These are phyloP conservation scores for Crocallis elinguaria DNA, from an alignment of 2,888 invertebrate genomes.

Conservation along the genomic window DNA sequence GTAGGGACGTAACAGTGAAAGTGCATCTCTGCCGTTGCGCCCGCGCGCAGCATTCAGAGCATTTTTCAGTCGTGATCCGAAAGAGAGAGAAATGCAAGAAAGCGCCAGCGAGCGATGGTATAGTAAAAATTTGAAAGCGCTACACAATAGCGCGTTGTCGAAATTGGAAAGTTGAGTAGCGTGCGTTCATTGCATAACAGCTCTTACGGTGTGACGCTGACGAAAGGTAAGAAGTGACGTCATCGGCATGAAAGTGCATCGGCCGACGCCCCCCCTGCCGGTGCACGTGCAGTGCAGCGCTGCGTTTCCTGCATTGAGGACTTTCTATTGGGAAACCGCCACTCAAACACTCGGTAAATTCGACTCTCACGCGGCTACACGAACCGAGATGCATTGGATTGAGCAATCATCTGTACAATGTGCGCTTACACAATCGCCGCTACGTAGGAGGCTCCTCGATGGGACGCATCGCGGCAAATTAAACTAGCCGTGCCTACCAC, in stretches of 20 bases:
- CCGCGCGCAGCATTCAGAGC: conserved; percentile 70
- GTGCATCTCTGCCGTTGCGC: conserved; percentile 71
- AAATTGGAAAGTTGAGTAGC: conserved; percentile 84
- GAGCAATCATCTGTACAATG: conserved; percentile 69
- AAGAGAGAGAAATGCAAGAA: conserved; percentile 79
- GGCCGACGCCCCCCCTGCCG: conserved; percentile 69
- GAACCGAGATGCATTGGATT: conserved; percentile 78
- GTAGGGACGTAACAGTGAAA: conserved; percentile 73
- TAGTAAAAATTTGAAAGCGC: conserved; percentile 84
- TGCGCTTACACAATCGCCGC: conserved; percentile 67
- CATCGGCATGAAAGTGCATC: conserved; percentile 82
- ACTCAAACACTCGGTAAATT: conserved; percentile 66
- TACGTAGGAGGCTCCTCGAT: conserved; percentile 43
- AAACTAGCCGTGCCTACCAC: conserved; percentile 32
- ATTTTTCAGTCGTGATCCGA: conserved; percentile 78
- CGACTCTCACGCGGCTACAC: conserved; percentile 71
- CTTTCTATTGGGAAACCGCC: conserved; percentile 82
- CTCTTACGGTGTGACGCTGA: conserved; percentile 81
- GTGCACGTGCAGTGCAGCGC: conserved; percentile 59
- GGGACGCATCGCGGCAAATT: conserved; percentile 39
- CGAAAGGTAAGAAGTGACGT: conserved; percentile 81
- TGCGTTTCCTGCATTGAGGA: conserved; percentile 78
- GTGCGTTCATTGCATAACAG: conserved; percentile 80
- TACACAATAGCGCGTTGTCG: conserved; percentile 84
- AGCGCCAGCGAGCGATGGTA: conserved; percentile 76